Conservation (phyloP, 2,797 vertebrate species). For the Hypotaenidia okinawae region DNA sequence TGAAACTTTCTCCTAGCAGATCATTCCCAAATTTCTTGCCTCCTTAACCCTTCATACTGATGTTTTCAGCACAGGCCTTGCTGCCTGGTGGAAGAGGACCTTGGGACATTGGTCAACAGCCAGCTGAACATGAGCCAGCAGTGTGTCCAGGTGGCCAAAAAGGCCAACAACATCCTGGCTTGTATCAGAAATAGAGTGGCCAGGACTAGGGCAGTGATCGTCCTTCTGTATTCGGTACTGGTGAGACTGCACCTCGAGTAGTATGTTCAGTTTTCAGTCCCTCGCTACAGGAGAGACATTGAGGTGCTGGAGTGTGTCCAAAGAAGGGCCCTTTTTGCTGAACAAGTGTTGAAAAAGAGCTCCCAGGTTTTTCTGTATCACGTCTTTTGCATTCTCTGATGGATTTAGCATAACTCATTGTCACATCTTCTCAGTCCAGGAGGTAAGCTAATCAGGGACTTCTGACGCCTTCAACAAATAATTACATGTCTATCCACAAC, state of each 20-base stretch:
- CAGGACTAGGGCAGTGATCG: too few species aligned
- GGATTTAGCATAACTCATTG: not conserved
- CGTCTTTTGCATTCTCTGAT: not conserved
- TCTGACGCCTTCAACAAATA: not conserved
- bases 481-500: not conserved
- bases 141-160: too few species aligned
- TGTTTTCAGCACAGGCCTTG: not conserved
- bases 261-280: too few species aligned
- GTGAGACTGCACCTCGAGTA: too few species aligned
- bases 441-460: not conserved
- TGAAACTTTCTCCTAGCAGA: not conserved
- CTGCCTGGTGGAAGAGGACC: too few species aligned
- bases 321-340: not conserved
- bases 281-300: too few species aligned
- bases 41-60: not conserved
- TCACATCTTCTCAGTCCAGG: not conserved
- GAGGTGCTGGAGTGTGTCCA: too few species aligned
- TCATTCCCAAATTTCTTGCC: not conserved
- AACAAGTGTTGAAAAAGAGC: not conserved
- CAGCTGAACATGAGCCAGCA: too few species aligned
- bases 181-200: too few species aligned
- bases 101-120: too few species aligned
- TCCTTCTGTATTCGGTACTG: too few species aligned
- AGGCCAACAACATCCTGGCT: too few species aligned
- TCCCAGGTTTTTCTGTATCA: not conserved